Percentiles rank a stretch among this genome's conserved stretches.
These are phyloP conservation scores for Melanaphis sacchari DNA, from an alignment of 1,140 invertebrate species.

Conservation along the genomic window DNA sequence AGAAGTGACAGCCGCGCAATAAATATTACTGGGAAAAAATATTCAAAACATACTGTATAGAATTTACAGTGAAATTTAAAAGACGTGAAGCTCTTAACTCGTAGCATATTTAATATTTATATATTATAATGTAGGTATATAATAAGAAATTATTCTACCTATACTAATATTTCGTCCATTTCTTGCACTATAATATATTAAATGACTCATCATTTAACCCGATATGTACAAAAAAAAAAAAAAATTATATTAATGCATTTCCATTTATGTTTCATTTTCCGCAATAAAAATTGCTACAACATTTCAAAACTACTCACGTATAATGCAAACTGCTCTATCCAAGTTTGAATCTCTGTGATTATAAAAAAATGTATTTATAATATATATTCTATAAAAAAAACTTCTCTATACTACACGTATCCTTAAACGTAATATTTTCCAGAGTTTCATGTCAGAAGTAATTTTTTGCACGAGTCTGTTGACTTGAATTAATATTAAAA, in stretches of 20 bases:
- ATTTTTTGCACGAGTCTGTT: neutral
- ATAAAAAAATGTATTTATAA: neutral
- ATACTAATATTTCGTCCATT: neutral
- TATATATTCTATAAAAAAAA: neutral
- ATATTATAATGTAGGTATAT: neutral
- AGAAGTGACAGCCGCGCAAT: neutral
- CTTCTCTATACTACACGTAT: neutral
- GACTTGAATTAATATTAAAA: constrained; percentile 27
- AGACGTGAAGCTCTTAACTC: neutral
- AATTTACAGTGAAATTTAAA: neutral
- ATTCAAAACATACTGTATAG: neutral
- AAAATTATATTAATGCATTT: neutral
- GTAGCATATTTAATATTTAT: neutral
- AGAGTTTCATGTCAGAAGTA: neutral
- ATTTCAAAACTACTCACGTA: neutral
- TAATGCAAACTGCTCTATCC: neutral
- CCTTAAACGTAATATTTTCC: neutral
- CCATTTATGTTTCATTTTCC: neutral
- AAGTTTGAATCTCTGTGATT: constrained; percentile 17
- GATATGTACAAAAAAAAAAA: neutral
- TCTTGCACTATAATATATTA: neutral
- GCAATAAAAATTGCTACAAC: neutral
- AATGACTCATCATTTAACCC: neutral
- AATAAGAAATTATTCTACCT: neutral
- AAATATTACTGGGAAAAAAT: neutral